Base-by-base conservation (phyloP, 1,140 invertebrate species). In the Idris sp. region DNA sequence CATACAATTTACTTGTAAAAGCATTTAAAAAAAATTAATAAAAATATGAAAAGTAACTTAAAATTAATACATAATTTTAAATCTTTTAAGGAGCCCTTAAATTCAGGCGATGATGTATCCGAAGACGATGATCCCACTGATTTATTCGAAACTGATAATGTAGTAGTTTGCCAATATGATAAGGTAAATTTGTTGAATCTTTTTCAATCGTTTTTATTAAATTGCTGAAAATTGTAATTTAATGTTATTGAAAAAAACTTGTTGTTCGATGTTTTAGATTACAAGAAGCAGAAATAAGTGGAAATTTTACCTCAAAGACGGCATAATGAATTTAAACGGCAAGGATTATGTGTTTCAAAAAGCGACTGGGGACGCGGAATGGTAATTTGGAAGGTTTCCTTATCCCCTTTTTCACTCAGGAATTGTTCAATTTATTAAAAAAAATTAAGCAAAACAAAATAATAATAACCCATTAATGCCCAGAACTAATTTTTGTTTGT, bases 251-350 rank as follows among this genome's bases (percentile, higher is more conserved):
- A 44, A 13, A 8, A 26, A 44, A 26, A 11, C 33, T 22, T 38
- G 33, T 81, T 59, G 72, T 90, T 90, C 16, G 81, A 97, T 59
- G 72, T 90, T 90, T 16, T 81, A 97, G 94, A 98, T 99, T 59
- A 97, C 96, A 65, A 91, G 98, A 84, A 98, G 95, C 82, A 92
- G 98, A 80, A 98, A 98, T 83, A 98, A 98, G 86, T 99, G 98
- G 98, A 99, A 99, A 89, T 99, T 99, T 86, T 96, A 98, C 88
- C 89, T 99, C 48, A 99, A 99, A 90, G 98, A 99, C 89, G 98
- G 98, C 36, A 99, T 99, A 64, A 99, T 99, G 98, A 99, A 98
- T 89, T 91, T 99, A 74, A 93, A 94, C 79, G 97, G 98, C 10
- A 97, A 97, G 88, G 98, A 99, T 88, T 99, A 94, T 90, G 96